Conservation (phyloP, 2,113 vertebrate species). For the Trogon surrucura region DNA sequence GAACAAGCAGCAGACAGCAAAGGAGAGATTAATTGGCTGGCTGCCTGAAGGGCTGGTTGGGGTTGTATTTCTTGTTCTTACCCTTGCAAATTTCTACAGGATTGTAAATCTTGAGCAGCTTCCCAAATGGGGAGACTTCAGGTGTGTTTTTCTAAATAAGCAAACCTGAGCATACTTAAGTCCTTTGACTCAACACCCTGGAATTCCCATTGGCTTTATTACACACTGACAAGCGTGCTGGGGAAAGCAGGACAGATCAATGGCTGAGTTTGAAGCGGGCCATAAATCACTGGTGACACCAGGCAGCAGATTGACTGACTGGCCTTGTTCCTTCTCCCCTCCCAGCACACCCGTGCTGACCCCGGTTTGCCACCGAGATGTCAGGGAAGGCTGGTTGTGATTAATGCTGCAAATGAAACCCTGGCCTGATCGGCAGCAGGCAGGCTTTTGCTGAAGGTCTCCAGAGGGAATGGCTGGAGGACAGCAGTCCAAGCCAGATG, state of each 20-base stretch:
- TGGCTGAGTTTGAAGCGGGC: slow-evolving; percentile 35
- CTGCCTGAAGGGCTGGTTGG: slow-evolving; percentile 52
- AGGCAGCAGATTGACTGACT: slow-evolving; percentile 60
- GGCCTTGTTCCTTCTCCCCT: not conserved
- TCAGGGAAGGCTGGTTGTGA: not conserved
- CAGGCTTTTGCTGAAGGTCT: not conserved
- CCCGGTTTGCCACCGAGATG: not conserved
- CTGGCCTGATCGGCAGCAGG: not conserved
- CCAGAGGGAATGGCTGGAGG: not conserved
- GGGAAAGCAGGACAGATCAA: slow-evolving; percentile 55
- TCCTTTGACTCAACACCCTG: slow-evolving; percentile 53
- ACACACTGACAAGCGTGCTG: not conserved
- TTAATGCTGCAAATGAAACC: slow-evolving; percentile 5
- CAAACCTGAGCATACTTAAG: slow-evolving; percentile 39
- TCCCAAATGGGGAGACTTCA: slow-evolving; percentile 60
- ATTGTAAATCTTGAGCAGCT: slow-evolving; percentile 66
- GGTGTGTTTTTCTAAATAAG: slow-evolving; percentile 61
- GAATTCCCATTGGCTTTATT: slow-evolving; percentile 60
- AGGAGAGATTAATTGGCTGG: slow-evolving; percentile 60
- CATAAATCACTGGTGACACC: slow-evolving; percentile 45
- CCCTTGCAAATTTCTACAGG: slow-evolving; percentile 50
- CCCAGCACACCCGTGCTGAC: slow-evolving; percentile 16
- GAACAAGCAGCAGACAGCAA: slow-evolving; percentile 59
- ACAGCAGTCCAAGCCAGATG: not conserved
- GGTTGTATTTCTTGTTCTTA: slow-evolving; percentile 69